A percentile compares a stretch with the other conserved stretches of the same genome.
phyloP scores from a whole-genome alignment of 2,113 vertebrate species.

The Hyperoodon ampullatus region DNA sequence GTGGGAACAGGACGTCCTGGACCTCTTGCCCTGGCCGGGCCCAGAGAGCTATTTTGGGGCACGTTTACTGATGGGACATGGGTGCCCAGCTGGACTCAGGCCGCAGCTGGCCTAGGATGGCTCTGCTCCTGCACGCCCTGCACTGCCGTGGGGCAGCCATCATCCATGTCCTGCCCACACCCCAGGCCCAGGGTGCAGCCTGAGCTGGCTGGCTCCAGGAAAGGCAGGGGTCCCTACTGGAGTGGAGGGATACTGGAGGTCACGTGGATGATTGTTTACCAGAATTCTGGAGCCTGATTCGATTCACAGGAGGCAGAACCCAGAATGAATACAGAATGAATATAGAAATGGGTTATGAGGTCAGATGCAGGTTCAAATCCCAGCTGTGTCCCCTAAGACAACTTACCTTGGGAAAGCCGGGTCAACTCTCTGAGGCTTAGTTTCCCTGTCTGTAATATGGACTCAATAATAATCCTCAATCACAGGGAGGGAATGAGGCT shows the following conservation, averaged over 20 bases:
- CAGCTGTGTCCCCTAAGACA: background rate
- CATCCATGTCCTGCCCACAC: background rate
- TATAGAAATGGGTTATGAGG: background rate
- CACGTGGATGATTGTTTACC: background rate
- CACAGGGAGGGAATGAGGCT: background rate
- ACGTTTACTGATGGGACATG: slow-evolving; percentile 65
- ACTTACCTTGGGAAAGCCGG: background rate
- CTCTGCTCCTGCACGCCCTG: background rate
- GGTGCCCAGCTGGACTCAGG: slow-evolving; percentile 67
- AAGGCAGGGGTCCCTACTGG: background rate
- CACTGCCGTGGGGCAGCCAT: background rate
- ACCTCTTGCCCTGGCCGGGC: slow-evolving; percentile 48
- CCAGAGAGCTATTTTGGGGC: slow-evolving; percentile 70
- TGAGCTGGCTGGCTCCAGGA: background rate
- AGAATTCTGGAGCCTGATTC: background rate
- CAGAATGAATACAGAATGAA: background rate
- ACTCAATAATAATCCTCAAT: background rate
- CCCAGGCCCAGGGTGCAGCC: background rate
- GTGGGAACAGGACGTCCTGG: slow-evolving; percentile 80
- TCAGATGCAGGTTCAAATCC: background rate
- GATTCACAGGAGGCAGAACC: background rate
- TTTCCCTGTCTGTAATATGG: background rate
- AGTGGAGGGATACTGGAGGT: too few relatives aligned
- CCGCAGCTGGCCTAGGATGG: background rate
- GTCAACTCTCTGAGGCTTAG: background rate